These are phyloP conservation scores for Rhyzopertha dominica DNA, from an alignment of 1,140 invertebrate genomes.

Conservation along the genomic window DNA sequence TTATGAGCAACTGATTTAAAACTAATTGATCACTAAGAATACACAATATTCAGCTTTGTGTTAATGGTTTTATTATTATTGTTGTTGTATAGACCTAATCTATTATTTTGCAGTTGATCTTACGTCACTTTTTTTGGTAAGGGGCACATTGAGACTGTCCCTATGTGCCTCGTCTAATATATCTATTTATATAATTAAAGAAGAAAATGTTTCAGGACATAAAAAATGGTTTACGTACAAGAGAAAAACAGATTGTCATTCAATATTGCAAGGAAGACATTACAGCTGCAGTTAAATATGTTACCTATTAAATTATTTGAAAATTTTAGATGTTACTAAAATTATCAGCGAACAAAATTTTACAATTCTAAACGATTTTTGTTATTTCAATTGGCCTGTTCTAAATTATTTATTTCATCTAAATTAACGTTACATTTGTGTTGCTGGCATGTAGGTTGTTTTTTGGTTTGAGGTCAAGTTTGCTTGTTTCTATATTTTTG, in stretches of 20 bases:
- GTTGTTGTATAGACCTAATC: constrained; percentile 7
- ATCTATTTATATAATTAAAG: too few species aligned
- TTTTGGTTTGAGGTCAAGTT: too few species aligned
- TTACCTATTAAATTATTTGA: constrained; percentile 1
- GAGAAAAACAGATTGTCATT: neutral
- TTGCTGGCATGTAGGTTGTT: too few species aligned
- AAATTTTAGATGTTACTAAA: neutral
- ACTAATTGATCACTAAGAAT: constrained; percentile 5
- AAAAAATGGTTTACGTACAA: too few species aligned
- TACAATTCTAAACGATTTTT: too few species aligned
- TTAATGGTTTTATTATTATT: constrained; percentile 9
- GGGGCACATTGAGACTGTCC: neutral
- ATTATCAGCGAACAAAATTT: constrained; percentile 8
- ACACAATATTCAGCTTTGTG: constrained; percentile 9
- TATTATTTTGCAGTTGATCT: constrained; percentile 8
- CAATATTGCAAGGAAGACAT: neutral
- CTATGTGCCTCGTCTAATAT: too few species aligned
- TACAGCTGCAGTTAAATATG: constrained; percentile 7
- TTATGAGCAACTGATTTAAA: constrained; percentile 9
- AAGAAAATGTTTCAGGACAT: too few species aligned
- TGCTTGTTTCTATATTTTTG: too few species aligned
- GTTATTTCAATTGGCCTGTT: too few species aligned
- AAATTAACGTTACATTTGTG: too few species aligned
- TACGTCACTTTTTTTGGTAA: neutral
- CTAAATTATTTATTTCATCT: too few species aligned